Percentiles rank a stretch among this genome's conserved stretches.
Evolutionary conservation across 1,140 invertebrate genomes (phyloP).

Genomic region (Diploscapter pachys): DNA sequence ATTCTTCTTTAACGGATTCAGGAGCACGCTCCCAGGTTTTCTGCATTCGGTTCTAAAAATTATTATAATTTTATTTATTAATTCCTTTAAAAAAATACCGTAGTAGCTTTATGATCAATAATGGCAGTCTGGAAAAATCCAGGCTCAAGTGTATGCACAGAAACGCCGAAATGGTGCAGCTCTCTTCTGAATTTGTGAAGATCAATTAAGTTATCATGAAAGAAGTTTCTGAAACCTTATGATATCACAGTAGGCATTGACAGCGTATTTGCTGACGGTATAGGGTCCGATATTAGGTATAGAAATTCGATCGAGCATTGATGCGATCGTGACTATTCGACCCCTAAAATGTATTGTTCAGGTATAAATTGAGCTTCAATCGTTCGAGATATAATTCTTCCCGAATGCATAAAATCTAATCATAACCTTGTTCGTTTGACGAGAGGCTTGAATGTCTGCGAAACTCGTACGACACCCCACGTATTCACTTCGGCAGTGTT

Average conservation of each 20-base stretch:
- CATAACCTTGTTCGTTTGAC: constrained; percentile 37
- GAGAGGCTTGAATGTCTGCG: constrained; percentile 39
- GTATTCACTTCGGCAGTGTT: constrained; percentile 40
- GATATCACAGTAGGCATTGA: constrained; percentile 40
- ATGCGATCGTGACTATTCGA: constrained; percentile 39
- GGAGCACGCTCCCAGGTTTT: constrained; percentile 28
- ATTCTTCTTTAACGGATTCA: constrained; percentile 29
- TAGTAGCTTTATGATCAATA: constrained; percentile 20
- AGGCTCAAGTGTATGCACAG: constrained; percentile 37
- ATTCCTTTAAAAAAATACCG: constrained; percentile 5
- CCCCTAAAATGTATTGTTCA: constrained; percentile 20
- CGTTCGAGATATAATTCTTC: background rate
- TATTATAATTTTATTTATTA: background rate
- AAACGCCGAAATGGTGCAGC: constrained; percentile 33
- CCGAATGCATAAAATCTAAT: background rate
- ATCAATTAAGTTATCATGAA: background rate
- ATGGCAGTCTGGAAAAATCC: constrained; percentile 40
- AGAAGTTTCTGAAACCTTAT: constrained; percentile 26
- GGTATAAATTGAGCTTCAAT: no score
- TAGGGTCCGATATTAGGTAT: constrained; percentile 39
- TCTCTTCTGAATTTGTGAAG: constrained; percentile 26
- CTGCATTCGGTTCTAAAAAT: constrained; percentile 17
- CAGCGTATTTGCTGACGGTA: constrained; percentile 40
- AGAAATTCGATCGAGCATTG: constrained; percentile 39
- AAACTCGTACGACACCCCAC: constrained; percentile 41